Conservation (phyloP, 2,113 vertebrate species). For the Uria aalge region DNA sequence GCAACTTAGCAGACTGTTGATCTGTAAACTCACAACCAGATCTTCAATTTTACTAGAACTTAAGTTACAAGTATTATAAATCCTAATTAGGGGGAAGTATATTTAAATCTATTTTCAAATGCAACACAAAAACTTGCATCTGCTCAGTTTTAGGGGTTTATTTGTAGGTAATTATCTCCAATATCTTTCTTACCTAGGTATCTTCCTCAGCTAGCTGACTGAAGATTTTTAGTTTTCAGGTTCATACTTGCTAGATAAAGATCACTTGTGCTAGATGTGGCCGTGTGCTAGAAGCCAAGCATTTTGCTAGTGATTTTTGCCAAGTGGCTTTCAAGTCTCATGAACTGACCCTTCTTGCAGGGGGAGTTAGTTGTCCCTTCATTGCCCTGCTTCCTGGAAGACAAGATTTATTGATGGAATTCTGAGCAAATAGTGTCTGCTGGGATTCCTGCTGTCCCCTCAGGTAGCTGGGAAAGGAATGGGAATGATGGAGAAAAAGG, state of each 20-base stretch:
- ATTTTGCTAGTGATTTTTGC: background rate
- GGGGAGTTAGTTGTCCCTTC: background rate
- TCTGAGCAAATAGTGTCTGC: background rate
- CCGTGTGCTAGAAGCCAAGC: background rate
- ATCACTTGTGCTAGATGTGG: background rate
- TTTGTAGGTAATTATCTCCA: background rate
- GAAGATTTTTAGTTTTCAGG: background rate
- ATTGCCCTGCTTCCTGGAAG: background rate
- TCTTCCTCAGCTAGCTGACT: background rate
- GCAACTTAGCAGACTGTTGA: background rate
- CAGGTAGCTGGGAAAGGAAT: background rate
- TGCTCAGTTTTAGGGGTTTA: background rate
- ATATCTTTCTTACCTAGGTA: background rate
- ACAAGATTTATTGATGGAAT: background rate
- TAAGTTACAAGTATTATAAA: background rate
- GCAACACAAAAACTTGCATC: background rate
- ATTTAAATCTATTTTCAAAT: background rate
- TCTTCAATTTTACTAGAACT: background rate
- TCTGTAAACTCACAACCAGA: background rate
- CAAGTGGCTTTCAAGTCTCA: background rate
- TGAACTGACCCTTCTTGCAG: background rate
- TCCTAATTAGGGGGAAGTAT: background rate
- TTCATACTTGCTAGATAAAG: background rate
- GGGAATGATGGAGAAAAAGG: background rate
- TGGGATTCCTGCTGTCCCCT: background rate